These are phyloP conservation scores for Columba janthina DNA, from an alignment of 2,113 vertebrate genomes.

Conservation along the genomic window DNA sequence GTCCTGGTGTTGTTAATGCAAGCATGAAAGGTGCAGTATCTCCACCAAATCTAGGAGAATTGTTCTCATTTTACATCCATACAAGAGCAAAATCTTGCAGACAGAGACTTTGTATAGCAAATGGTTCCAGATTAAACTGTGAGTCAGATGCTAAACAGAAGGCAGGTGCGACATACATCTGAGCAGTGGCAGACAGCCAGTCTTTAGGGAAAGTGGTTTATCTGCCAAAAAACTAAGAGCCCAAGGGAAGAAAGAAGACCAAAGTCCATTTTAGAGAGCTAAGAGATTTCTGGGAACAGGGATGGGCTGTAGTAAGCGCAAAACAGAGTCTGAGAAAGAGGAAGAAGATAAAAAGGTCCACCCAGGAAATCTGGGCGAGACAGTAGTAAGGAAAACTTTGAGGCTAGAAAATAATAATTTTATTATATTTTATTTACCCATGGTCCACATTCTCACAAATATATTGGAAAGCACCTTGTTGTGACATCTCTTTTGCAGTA, in stretches of 20 bases:
- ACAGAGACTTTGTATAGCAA: neutral
- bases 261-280: neutral
- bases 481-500: neutral
- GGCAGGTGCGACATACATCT: slow-evolving; percentile 38
- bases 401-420: neutral
- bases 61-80: neutral
- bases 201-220: neutral
- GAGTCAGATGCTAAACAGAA: slow-evolving; percentile 38
- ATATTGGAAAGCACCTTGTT: neutral
- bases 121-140: slow-evolving; percentile 26
- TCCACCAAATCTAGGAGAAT: neutral
- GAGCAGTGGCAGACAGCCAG: slow-evolving; percentile 20
- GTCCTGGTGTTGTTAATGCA: neutral
- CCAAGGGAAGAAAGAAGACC: neutral
- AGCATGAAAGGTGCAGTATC: neutral
- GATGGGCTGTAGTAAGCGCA: neutral
- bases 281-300: neutral
- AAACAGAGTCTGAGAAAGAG: neutral
- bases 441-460: neutral
- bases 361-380: neutral
- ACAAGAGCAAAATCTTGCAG: slow-evolving; percentile 14
- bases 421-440: neutral
- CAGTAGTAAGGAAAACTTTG: neutral
- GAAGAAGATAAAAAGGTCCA: neutral
- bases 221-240: neutral